These are phyloP conservation scores for Austrolebias charrua DNA, from an alignment of 2,797 vertebrate species.

Conservation along the genomic window DNA sequence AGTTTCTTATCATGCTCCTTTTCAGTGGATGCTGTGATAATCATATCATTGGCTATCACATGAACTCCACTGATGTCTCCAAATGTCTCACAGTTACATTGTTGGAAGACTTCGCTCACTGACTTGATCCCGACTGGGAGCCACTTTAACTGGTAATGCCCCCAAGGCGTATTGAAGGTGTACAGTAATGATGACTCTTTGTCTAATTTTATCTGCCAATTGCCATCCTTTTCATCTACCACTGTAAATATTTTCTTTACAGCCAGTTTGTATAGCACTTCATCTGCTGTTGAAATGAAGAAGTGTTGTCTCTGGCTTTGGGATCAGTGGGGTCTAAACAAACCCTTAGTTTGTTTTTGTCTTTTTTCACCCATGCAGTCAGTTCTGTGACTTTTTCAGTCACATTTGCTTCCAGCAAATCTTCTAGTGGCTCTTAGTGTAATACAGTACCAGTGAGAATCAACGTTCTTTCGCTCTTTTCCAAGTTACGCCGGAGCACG, in stretches of 20 bases:
- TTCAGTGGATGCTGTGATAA: too few species aligned
- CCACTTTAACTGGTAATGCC: background rate
- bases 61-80: too few species aligned
- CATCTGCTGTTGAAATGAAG: background rate
- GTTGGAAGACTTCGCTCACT: background rate
- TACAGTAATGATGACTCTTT: background rate
- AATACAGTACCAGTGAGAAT: too few species aligned
- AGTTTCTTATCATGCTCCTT: too few species aligned
- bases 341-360: background rate
- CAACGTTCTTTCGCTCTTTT: too few species aligned
- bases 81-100: too few species aligned
- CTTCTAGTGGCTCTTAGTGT: background rate
- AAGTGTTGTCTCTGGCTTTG: background rate
- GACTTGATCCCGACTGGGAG: background rate
- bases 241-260: background rate
- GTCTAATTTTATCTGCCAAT: background rate
- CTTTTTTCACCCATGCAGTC: background rate
- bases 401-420: background rate
- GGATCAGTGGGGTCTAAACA: background rate
- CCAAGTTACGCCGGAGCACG: too few species aligned
- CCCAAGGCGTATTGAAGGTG: background rate
- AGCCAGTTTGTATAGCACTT: background rate
- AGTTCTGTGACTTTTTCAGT: background rate
- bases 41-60: too few species aligned
- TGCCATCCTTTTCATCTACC: background rate